Percentiles rank a stretch among this genome's conserved stretches.
Conservation (phyloP, 2,113 vertebrate species). For the Nettapus auritus region DNA sequence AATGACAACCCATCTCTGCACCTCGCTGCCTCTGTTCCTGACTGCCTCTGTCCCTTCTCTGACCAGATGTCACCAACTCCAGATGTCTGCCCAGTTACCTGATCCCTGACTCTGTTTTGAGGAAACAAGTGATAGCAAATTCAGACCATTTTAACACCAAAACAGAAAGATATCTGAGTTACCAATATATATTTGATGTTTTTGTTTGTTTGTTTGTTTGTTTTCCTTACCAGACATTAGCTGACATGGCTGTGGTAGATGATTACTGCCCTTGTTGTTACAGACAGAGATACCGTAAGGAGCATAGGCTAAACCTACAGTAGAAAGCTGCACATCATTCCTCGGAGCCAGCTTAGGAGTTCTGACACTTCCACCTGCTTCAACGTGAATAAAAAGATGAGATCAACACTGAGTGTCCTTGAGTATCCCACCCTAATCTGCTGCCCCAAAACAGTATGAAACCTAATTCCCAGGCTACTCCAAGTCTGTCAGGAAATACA, state of each 20-base stretch:
- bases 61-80: not conserved
- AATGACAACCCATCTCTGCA: not conserved
- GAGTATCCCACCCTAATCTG: not conserved
- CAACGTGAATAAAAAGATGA: not conserved
- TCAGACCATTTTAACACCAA: not conserved
- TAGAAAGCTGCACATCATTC: not conserved
- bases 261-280: not conserved
- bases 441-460: not conserved
- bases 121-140: not conserved
- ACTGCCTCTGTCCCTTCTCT: not conserved
- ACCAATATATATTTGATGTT: not conserved
- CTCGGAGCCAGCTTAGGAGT: not conserved
- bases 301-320: not conserved
- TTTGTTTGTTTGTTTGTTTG: not conserved
- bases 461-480: not conserved
- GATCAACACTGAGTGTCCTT: not conserved
- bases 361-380: conserved; percentile 10
- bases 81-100: not conserved
- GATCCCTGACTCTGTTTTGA: not conserved
- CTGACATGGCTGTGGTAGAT: not conserved
- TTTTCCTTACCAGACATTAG: not conserved
- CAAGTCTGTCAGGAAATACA: not conserved
- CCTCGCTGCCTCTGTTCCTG: not conserved
- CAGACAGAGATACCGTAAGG: conserved; percentile 1
- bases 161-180: not conserved